Percentiles rank a stretch among this genome's conserved stretches.
phyloP scores from a whole-genome alignment of 2,113 vertebrate genomes.

The Diadophis punctatus region DNA sequence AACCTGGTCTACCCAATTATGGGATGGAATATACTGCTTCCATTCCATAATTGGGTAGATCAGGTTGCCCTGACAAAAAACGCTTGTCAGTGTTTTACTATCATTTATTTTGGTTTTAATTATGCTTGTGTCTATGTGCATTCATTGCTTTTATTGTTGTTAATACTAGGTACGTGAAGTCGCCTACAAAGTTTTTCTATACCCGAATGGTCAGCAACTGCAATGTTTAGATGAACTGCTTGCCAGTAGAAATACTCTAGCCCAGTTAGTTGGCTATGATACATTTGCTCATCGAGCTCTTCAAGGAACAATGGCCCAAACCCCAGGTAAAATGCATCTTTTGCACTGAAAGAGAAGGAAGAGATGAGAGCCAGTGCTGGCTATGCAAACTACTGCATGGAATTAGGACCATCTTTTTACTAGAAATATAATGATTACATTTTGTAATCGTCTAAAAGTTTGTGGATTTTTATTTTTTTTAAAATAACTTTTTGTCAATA shows the following conservation, averaged over 20 bases:
- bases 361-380: neutral
- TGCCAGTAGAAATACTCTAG: conserved; percentile 79
- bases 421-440: neutral
- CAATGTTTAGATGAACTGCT: conserved; percentile 84
- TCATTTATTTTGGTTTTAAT: neutral
- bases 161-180: conserved; percentile 85
- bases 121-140: neutral
- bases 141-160: neutral
- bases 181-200: conserved; percentile 92
- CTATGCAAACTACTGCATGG: neutral
- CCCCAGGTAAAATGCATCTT: conserved; percentile 75
- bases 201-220: conserved; percentile 80
- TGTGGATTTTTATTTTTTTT: neutral
- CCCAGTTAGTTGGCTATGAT: conserved; percentile 87
- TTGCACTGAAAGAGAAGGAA: neutral
- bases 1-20: too few species aligned
- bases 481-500: neutral
- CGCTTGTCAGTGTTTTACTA: neutral
- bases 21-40: too few species aligned
- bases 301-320: conserved; percentile 91
- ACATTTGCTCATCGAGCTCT: conserved; percentile 89
- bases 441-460: neutral
- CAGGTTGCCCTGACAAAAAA: too few species aligned
- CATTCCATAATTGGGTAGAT: too few species aligned
- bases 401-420: neutral